Evolutionary conservation across 1,140 invertebrate species (phyloP), one percentile per base, ranked within the genome.

Genomic region (Prorops nasuta): DNA sequence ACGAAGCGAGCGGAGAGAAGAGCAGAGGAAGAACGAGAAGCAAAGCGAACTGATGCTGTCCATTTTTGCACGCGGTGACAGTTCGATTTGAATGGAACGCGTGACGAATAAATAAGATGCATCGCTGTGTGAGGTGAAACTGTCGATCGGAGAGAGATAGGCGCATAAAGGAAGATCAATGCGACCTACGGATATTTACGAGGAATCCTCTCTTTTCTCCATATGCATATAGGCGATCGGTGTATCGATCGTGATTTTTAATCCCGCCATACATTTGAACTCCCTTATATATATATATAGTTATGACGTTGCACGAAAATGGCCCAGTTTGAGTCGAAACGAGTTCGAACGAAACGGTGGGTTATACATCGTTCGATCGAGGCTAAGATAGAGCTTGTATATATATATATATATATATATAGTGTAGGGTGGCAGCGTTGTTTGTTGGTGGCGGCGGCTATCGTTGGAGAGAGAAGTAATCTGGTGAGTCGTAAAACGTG

Each of bases 401-500:
- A 28, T 28, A 28, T 12, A 12, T 28, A 7, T 28, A 28, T 12
- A 28, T 28, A 22, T 21, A n/a, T n/a, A n/a, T n/a, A n/a, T n/a
- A n/a, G n/a, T n/a, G n/a, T n/a, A n/a, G n/a, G n/a, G n/a, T n/a
- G 12, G 12, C n/a, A n/a, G n/a, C 60, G 53, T 63, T 66, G 63
- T 66, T 66, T 61, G 64, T 64, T 60, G 54, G 55, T 50, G 57
- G 54, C 52, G n/a, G n/a, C n/a, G n/a, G n/a, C n/a, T n/a, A n/a
- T n/a, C n/a, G n/a, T n/a, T n/a, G n/a, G n/a, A n/a, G 49, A 45
- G 56, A 60, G 63, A 65, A 66, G 66, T 72, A 71, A 74, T 72
- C 69, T 69, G 64, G 61, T 65, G 62, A 71, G 70, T 72, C 69
- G 70, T 74, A 74, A 74, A 74, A 72, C 67, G 72, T 71, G 72